These are phyloP conservation scores for Acrobasis consociella DNA, from an alignment of 2,888 invertebrate species.

Conservation along the genomic window DNA sequence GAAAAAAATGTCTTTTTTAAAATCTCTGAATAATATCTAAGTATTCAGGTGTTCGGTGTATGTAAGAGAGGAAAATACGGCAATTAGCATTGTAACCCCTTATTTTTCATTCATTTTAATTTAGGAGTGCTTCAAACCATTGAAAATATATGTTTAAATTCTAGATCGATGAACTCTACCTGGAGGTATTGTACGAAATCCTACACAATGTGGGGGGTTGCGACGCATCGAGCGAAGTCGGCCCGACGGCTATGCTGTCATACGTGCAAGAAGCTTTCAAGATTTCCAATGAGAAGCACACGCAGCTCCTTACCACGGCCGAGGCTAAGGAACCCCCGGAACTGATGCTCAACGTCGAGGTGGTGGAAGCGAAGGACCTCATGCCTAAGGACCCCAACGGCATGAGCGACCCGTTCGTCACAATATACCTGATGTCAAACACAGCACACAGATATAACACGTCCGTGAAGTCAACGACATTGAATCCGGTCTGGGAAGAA, in stretches of 20 bases:
- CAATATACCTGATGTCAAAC: constrained; percentile 91
- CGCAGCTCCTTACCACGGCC: constrained; percentile 86
- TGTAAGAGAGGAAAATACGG: no score
- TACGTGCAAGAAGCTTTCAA: constrained; percentile 91
- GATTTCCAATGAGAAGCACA: constrained; percentile 89
- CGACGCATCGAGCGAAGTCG: constrained; percentile 87
- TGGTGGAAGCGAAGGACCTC: constrained; percentile 93
- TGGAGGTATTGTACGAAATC: constrained; percentile 91
- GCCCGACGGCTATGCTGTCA: constrained; percentile 86
- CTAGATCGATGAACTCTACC: constrained; percentile 93
- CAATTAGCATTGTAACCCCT: no score
- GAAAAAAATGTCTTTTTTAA: no score
- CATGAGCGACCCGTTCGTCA: constrained; percentile 98
- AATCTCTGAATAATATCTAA: no score
- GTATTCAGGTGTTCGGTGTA: no score
- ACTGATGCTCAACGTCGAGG: constrained; percentile 91
- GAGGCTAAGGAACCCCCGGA: constrained; percentile 92
- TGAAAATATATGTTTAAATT: constrained; percentile 33
- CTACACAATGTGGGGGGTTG: constrained; percentile 93
- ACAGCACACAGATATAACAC: constrained; percentile 92
- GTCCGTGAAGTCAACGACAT: constrained; percentile 93
- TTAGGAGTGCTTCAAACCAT: not conserved
- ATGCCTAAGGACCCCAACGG: constrained; percentile 94
- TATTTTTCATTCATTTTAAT: not conserved
- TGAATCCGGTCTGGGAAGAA: constrained; percentile 98